Evolutionary conservation across 1,140 invertebrate species (phyloP).

Genomic region (Stegodyphus dumicola): DNA sequence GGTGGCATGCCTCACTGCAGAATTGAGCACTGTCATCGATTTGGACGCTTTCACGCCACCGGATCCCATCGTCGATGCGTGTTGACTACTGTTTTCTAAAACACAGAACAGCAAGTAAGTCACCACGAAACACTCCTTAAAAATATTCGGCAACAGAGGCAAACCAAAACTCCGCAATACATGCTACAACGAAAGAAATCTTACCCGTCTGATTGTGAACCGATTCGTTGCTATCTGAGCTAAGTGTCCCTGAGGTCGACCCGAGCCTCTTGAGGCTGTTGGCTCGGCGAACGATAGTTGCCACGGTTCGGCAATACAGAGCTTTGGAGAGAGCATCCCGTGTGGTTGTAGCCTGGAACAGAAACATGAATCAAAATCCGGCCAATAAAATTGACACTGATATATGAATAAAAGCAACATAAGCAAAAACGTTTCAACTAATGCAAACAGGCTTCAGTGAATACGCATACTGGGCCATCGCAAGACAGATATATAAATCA

Average conservation of each 20-base stretch:
- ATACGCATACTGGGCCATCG: too few species aligned
- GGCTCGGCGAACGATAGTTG: slow-evolving; percentile 89
- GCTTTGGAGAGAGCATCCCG: slow-evolving; percentile 91
- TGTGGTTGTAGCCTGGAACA: slow-evolving; percentile 80
- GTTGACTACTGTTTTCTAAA: slow-evolving; percentile 78
- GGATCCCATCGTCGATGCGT: slow-evolving; percentile 85
- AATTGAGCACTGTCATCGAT: slow-evolving; percentile 88
- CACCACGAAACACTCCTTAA: too few species aligned
- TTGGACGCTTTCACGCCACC: slow-evolving; percentile 84
- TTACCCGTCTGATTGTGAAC: slow-evolving; percentile 83
- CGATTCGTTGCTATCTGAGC: slow-evolving; percentile 90
- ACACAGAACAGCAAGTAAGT: too few species aligned
- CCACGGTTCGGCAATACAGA: slow-evolving; percentile 93
- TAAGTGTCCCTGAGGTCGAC: slow-evolving; percentile 85
- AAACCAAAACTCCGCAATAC: too few species aligned
- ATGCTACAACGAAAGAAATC: too few species aligned
- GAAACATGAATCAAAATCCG: too few species aligned
- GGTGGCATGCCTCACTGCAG: slow-evolving; percentile 91
- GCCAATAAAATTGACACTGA: too few species aligned
- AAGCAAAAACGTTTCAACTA: too few species aligned
- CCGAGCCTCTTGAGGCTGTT: slow-evolving; percentile 90
- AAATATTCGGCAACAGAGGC: too few species aligned
- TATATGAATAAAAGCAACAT: too few species aligned
- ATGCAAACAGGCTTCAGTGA: too few species aligned
- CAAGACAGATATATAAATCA: too few species aligned